A percentile compares a stretch with the other conserved stretches of the same genome.
phyloP scores from a whole-genome alignment of 2,797 vertebrate species.

The Neomorphus geoffroyi region DNA sequence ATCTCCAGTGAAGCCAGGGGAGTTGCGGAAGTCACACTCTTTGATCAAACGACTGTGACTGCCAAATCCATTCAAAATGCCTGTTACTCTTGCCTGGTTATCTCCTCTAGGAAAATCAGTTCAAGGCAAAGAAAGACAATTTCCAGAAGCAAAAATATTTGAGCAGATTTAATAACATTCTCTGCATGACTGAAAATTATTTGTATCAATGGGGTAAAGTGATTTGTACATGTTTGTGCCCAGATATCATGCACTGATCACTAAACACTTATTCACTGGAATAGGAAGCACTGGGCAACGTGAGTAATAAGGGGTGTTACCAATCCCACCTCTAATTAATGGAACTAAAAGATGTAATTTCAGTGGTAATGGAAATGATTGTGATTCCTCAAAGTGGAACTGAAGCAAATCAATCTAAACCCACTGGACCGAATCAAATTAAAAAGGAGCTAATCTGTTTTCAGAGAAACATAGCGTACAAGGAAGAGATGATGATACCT shows the following conservation, averaged over 20 bases:
- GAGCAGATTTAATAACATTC: neutral
- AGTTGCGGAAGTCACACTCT: neutral
- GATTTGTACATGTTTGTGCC: neutral
- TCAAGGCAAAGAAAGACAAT: neutral
- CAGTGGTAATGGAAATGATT: neutral
- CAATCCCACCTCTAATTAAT: slow-evolving; percentile 11
- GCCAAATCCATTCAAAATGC: neutral
- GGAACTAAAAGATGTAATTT: slow-evolving; percentile 23
- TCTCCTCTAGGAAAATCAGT: neutral
- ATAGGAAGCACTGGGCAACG: neutral
- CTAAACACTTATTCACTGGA: neutral
- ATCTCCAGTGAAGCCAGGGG: neutral
- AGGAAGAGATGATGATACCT: slow-evolving; percentile 1
- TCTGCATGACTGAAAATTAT: neutral
- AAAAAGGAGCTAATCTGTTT: slow-evolving; percentile 48
- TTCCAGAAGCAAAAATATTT: neutral
- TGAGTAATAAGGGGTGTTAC: neutral
- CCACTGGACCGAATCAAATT: slow-evolving; percentile 54
- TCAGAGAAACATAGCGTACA: neutral
- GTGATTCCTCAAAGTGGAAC: slow-evolving; percentile 33
- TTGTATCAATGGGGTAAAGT: neutral
- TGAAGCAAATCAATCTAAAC: slow-evolving; percentile 48
- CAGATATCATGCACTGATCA: neutral
- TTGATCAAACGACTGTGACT: neutral
- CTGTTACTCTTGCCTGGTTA: neutral